Base-by-base conservation (phyloP, 2,888 invertebrate genomes). In the Aspidiotus rigidus region DNA sequence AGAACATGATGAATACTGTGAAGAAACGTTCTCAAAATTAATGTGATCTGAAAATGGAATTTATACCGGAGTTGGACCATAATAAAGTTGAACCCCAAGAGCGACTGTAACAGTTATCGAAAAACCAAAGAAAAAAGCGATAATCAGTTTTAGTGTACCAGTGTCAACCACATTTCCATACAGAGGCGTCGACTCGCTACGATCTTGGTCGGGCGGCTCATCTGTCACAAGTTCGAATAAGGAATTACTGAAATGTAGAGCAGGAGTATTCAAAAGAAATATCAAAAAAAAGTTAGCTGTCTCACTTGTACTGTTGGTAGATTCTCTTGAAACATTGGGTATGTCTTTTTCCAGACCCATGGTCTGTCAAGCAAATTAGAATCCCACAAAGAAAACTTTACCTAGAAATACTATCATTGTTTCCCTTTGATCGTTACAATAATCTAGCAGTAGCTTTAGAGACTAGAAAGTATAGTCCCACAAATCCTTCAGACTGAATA, bases 51-150 rank as follows among this genome's bases (percentile, higher is more conserved):
- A 16, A 62, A 42, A 41, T n/a, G 64, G 41, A 71, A 55, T 64
- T 54, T 72, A 74, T 76, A 87, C 89, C 83, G 88, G 85, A 75
- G 85, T 85, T 75, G 86, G 85, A 5, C 88, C 86, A 75, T 85
- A 84, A 77, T 86, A 83, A 74, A 90, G 85, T 77, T 89, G 88
- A 62, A 87, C 79, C 71, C 87, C 80, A 64, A 91, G 81, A 54
- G 88, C 88, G 59, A 87, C 77, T 16, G 89, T 87, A 74, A 90
- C 83, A 73, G 85, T 83, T 69, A 83, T 77, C 17, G 87, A 82
- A 74, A 90, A 82, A 54, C 82, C 81, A 56, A 83, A 81, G 77
- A 89, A 87, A 71, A 85, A 85, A 39, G 81, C 80, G 63, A 85
- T 80, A 73, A 90, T 85, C 71, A 86, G 81, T 73, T 84, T 83